Base-by-base conservation (phyloP, 2,888 invertebrate species). In the Calameuta idolon region DNA sequence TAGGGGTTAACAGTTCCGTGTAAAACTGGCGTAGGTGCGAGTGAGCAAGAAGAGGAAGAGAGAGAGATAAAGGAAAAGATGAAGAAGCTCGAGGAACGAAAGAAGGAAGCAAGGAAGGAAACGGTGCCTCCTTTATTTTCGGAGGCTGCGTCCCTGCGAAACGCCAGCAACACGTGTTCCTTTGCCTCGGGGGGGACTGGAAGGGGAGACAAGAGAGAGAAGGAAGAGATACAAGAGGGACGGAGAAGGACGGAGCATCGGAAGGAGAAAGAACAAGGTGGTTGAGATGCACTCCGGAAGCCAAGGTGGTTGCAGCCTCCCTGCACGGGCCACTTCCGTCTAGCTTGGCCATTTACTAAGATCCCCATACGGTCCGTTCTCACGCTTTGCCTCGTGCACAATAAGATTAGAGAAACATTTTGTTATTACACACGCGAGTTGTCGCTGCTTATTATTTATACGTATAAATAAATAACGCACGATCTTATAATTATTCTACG, bases 221-320 rank as follows among this genome's bases (percentile, higher is more conserved):
- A n/a, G 75, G 78, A 77, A 11, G 35, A 35, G 68, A 76, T 15
- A 75, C 74, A 73, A 73, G 74, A 55, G 34, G 69, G 31, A 74
- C 69, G 79, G 80, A 85, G 11, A 69, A 40, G 23, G 37, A 30
- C 34, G 78, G 68, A 71, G 40, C 35, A 12, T 75, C 55, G 0
- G n/a, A 69, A 33, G 31, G 85, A 81, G 81, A 81, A 83, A 86
- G 87, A 85, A 88, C 85, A 88, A 89, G 88, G 87, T 89, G 89
- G 88, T 87, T 86, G 86, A 84, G 84, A 86, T 81, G 77, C 84
- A 87, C 88, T 89, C 88, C 91, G 91, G 91, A 91, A 91, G 91
- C 90, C 89, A 91, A 90, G 90, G 90, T 90, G 91, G 90, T 90
- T 88, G 88, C 89, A 90, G 89, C 89, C 88, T 89, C 89, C 88